A percentile compares a stretch with the other conserved stretches of the same genome.
These are phyloP conservation scores for Australoheros scitulus DNA, from an alignment of 2,113 vertebrate species.

Conservation along the genomic window DNA sequence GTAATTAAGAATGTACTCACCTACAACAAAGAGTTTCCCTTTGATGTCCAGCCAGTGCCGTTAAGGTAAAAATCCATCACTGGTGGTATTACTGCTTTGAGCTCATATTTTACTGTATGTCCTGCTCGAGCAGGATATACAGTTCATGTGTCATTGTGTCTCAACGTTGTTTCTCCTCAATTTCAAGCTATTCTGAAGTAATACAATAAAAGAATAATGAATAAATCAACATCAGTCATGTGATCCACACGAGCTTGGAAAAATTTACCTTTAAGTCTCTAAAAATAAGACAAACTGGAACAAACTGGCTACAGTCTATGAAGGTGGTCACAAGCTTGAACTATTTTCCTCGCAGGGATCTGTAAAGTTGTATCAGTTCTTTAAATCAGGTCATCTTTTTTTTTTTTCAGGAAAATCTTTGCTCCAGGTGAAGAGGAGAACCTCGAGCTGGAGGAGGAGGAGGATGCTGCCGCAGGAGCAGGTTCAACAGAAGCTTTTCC, in stretches of 20 bases:
- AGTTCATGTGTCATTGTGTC: background rate
- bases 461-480: constrained; percentile 88
- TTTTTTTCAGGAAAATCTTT: constrained; percentile 88
- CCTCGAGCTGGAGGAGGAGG: constrained; percentile 94
- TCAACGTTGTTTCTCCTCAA: background rate
- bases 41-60: constrained; percentile 96
- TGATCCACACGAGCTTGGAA: background rate
- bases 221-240: background rate
- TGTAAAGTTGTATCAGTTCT: background rate
- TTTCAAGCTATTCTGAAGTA: background rate
- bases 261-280: background rate
- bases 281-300: background rate
- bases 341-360: background rate
- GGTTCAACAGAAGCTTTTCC: constrained; percentile 87
- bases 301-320: background rate
- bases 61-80: constrained; percentile 84
- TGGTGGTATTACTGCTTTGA: background rate
- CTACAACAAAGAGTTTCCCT: constrained; percentile 97
- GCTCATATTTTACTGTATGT: background rate
- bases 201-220: background rate
- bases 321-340: background rate
- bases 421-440: constrained; percentile 98
- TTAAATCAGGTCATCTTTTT: background rate
- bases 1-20: constrained; percentile 96
- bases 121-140: too few species aligned